These are phyloP conservation scores for Myiotriccus ornatus DNA, from an alignment of 2,797 vertebrate species.

Conservation along the genomic window DNA sequence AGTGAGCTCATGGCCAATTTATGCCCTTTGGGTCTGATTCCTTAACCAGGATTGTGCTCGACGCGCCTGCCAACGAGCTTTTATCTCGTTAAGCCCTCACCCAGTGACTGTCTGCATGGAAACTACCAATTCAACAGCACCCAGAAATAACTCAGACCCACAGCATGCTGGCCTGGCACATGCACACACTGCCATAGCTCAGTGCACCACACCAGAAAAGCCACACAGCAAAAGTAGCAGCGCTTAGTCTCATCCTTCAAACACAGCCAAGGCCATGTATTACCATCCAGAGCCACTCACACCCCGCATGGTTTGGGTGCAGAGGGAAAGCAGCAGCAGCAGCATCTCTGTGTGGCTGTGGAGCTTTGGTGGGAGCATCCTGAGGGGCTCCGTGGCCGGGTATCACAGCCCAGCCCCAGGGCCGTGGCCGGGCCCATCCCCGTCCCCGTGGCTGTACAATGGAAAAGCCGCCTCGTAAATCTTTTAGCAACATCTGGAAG, in stretches of 20 bases:
- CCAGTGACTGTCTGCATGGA: neutral
- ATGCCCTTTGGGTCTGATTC: neutral
- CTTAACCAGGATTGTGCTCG: neutral
- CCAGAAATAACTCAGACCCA: neutral
- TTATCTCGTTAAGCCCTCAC: neutral
- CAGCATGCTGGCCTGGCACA: neutral
- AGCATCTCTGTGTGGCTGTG: accelerated
- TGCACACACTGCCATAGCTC: neutral
- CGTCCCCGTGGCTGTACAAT: neutral
- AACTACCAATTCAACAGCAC: neutral
- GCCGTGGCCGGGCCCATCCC: neutral
- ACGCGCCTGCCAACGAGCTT: accelerated
- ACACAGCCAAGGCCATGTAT: neutral
- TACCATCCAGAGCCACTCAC: accelerated
- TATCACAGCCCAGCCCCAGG: neutral
- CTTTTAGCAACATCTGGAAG: constrained; percentile 27
- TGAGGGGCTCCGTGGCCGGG: neutral
- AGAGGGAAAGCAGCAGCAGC: neutral
- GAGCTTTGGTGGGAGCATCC: neutral
- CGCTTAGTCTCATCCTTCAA: neutral
- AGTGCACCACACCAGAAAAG: neutral
- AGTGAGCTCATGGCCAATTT: neutral
- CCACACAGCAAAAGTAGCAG: neutral
- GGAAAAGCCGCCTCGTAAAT: neutral
- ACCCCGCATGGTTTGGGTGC: neutral